A percentile compares a stretch with the other conserved stretches of the same genome.
Conservation (phyloP, 2,113 vertebrate genomes). For the Elaphurus davidianus region DNA sequence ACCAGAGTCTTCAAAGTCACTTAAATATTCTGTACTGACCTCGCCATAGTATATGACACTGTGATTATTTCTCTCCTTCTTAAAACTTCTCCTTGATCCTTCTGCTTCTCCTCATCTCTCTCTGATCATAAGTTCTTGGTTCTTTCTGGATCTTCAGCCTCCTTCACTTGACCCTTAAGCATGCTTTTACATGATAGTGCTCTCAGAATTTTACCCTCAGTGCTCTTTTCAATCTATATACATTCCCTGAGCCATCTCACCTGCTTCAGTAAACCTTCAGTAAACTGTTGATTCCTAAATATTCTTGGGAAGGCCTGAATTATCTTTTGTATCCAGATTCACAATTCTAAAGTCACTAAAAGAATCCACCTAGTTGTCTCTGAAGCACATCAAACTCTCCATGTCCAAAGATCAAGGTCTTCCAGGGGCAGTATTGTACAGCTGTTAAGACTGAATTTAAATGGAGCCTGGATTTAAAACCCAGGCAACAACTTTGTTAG, state of each 20-base stretch:
- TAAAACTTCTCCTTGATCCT: neutral
- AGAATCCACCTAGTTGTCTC: neutral
- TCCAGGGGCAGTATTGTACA: neutral
- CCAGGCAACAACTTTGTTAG: neutral
- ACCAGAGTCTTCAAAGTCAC: neutral
- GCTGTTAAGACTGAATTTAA: neutral
- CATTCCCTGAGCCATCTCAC: neutral
- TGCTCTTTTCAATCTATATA: neutral
- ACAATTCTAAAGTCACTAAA: neutral
- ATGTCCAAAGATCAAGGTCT: neutral
- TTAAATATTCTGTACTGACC: neutral
- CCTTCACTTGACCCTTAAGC: neutral
- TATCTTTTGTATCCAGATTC: neutral
- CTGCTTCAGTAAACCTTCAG: neutral
- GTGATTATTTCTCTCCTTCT: neutral
- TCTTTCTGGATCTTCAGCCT: neutral
- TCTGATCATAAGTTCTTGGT: neutral
- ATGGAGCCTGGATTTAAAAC: neutral
- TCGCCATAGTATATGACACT: neutral
- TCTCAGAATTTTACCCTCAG: neutral
- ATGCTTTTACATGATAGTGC: neutral
- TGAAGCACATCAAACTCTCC: neutral
- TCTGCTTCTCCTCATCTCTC: neutral
- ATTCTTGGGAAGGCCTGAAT: neutral
- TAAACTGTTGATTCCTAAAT: neutral